These are phyloP conservation scores for Tetanocera ferruginea DNA, from an alignment of 2,888 invertebrate genomes.

Conservation along the genomic window DNA sequence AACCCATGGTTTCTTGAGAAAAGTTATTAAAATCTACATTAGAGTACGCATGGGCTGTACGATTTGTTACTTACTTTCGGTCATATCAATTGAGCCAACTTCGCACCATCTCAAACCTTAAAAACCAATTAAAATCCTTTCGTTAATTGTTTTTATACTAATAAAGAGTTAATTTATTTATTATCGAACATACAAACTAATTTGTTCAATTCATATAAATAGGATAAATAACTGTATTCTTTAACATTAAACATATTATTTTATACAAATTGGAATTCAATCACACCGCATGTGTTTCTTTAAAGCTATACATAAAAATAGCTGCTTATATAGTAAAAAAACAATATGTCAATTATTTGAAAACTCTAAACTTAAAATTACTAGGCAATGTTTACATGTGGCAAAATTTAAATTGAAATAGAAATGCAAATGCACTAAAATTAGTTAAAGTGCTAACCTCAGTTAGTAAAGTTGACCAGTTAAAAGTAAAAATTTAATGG, in stretches of 20 bases:
- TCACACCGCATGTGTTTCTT: neutral
- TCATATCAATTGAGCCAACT: neutral
- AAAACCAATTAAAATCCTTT: no score
- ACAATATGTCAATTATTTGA: neutral
- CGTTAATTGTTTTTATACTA: neutral
- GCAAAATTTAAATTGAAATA: neutral
- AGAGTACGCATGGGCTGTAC: no score
- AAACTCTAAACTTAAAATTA: neutral
- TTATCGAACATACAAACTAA: neutral
- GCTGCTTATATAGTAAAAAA: neutral
- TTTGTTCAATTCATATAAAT: conserved; percentile 12
- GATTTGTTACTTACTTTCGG: neutral
- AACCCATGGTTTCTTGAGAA: no score
- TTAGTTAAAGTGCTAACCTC: neutral
- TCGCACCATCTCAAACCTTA: neutral
- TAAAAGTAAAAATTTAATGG: neutral
- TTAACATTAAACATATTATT: conserved; percentile 24
- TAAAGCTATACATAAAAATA: neutral
- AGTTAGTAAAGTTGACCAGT: neutral
- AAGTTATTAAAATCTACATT: neutral
- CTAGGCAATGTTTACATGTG: conserved; percentile 16
- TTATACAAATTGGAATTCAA: conserved; percentile 17
- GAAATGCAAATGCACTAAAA: no score
- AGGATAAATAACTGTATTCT: conserved; percentile 17
- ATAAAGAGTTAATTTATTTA: neutral